Base-by-base conservation (phyloP, 2,797 vertebrate genomes). In the Danio tinwini region DNA sequence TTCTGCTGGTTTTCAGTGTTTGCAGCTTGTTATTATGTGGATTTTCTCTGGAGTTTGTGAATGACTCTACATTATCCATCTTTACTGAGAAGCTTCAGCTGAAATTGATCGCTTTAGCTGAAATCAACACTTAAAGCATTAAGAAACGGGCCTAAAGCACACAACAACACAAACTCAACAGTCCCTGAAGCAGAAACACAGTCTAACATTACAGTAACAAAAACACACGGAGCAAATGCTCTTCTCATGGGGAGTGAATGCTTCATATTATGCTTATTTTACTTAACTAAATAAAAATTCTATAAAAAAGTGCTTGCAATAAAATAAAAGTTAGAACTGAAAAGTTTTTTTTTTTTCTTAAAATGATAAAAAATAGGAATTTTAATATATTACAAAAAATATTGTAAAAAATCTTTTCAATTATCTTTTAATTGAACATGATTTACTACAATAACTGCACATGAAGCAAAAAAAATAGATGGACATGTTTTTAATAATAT, bases 21-120 rank as follows among this genome's bases (percentile, higher is more conserved):
- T 37, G 56, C 21, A 1, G 56, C 56, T 37, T 21, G 63, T 47
- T 65, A 21, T 47, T 67, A 45, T 37, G 65, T 19, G 58, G 45
- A n/a, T 68, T 68, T 50, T 68, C 65, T 68, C 65, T 1, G 10
- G 64, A 49, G 45, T 7, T 19, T 14, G 13, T 50, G 9, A 39
- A 37, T 37, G 47, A 0, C 10, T 39, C 47, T 68, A n/a, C 21
- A 39, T n/a, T 52, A 69, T 69, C 65, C 21, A 5, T 69, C 65
- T 69, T 69, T 39, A 37, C 21, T n/a, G 65, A 68, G 65, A 68
- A 52, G 47, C 65, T n/a, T 68, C 2, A 11, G 45, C 45, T 68
- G 19, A 50, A 37, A 68, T 68, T 6, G 1, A 50, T 68, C 65
- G 2, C 21, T 37, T 67, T 2, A 8, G 17, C 17, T 45, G 12